phyloP scores from a whole-genome alignment of 2,888 invertebrate genomes.

The Diachrysia chrysitis region DNA sequence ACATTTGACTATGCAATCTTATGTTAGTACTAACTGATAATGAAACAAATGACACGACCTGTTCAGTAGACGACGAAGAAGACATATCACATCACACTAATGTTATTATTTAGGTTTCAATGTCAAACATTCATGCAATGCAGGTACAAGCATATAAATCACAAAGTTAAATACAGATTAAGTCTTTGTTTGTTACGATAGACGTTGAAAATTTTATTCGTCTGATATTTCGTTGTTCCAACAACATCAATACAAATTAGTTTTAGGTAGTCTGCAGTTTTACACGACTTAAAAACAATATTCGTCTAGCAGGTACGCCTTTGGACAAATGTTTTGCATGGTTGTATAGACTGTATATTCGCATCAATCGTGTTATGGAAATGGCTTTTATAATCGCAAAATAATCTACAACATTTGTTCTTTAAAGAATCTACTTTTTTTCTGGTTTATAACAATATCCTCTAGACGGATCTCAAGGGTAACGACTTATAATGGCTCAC shows the following conservation, averaged over 20 bases:
- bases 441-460: conserved; percentile 71
- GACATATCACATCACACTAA: conserved; percentile 18
- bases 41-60: conserved; percentile 34
- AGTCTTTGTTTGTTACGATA: conserved; percentile 42
- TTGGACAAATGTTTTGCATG: background rate
- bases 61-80: conserved; percentile 33
- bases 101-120: conserved; percentile 42
- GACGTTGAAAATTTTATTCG: conserved; percentile 48
- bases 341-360: conserved; percentile 18
- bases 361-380: conserved; percentile 13
- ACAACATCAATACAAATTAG: background rate
- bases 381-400: conserved; percentile 22
- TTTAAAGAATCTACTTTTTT: conserved; percentile 39
- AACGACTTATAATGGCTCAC: conserved; percentile 82
- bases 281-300: conserved; percentile 21
- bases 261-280: conserved; percentile 13
- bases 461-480: conserved; percentile 85
- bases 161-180: conserved; percentile 26
- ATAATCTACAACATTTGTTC: conserved; percentile 43
- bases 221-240: conserved; percentile 21
- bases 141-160: conserved; percentile 40
- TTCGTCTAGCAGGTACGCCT: conserved; percentile 1
- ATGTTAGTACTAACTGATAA: conserved; percentile 39
- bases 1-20: conserved; percentile 24
- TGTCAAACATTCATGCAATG: conserved; percentile 47